These are phyloP conservation scores for Megalonaias nervosa DNA, from an alignment of 1,140 invertebrate species.

Conservation along the genomic window DNA sequence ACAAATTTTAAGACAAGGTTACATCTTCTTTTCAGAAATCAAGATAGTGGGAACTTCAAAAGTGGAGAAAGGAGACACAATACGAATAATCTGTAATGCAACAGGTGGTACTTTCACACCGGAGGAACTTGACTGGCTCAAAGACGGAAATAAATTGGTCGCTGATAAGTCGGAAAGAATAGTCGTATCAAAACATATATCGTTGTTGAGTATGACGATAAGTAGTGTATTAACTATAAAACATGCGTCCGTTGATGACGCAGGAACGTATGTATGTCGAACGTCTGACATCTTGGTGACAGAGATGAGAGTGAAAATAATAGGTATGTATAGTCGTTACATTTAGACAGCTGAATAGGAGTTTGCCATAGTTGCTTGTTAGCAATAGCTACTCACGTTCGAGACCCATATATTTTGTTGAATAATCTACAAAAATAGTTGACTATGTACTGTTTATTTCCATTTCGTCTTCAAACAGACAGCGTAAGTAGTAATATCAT, in stretches of 20 bases:
- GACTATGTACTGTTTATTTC: too few species aligned
- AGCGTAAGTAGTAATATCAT: too few species aligned
- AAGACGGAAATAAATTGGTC: conserved; percentile 17
- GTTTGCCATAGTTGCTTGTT: too few species aligned
- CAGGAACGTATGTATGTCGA: conserved; percentile 22
- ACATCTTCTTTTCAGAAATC: conserved; percentile 9
- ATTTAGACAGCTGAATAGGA: too few species aligned
- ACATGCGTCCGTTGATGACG: conserved; percentile 8
- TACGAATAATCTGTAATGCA: conserved; percentile 23
- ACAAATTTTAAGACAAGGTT: too few species aligned
- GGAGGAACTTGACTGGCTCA: conserved; percentile 30
- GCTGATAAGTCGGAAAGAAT: conserved; percentile 24
- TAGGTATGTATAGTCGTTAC: neutral
- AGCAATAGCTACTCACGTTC: too few species aligned
- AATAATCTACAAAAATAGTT: too few species aligned
- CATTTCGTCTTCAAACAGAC: too few species aligned
- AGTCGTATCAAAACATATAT: conserved; percentile 34
- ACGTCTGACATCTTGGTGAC: conserved; percentile 17
- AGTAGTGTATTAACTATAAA: conserved; percentile 30
- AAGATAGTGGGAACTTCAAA: conserved; percentile 7
- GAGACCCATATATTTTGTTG: too few species aligned
- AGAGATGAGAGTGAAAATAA: conserved; percentile 12
- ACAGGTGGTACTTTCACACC: conserved; percentile 26
- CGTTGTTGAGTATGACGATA: conserved; percentile 27
- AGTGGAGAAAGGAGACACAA: conserved; percentile 19